phyloP scores from a whole-genome alignment of 2,888 invertebrate species.

The Oligia latruncula region DNA sequence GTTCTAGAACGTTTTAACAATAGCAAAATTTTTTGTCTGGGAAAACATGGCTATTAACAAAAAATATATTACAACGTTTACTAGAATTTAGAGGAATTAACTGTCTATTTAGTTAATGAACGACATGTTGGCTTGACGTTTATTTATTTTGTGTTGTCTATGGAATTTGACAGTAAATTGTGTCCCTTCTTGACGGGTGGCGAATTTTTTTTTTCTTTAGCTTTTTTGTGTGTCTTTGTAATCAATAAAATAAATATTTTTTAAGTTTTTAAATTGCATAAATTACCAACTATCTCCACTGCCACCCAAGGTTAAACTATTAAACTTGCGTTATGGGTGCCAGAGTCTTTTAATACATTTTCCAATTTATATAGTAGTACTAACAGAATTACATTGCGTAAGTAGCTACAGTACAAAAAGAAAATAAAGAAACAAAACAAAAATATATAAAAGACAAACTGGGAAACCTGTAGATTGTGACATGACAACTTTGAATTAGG shows the following conservation, averaged over 20 bases:
- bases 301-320: too few species aligned
- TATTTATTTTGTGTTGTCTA: background rate
- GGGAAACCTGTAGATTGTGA: background rate
- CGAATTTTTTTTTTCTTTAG: too few species aligned
- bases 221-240: background rate
- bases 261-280: too few species aligned
- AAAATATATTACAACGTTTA: background rate
- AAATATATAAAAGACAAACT: background rate
- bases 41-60: slow-evolving; percentile 19
- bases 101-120: background rate
- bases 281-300: too few species aligned
- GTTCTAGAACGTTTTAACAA: slow-evolving; percentile 18
- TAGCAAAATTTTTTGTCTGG: background rate
- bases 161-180: background rate
- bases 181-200: background rate
- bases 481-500: background rate
- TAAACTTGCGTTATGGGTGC: too few species aligned
- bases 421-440: too few species aligned
- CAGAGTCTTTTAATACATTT: too few species aligned
- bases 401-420: too few species aligned
- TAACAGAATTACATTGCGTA: too few species aligned
- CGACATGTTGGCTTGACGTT: background rate
- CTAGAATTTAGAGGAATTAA: background rate
- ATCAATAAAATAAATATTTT: background rate
- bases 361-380: too few species aligned